These are phyloP conservation scores for Heptranchias perlo DNA, from an alignment of 2,113 vertebrate species.

Conservation along the genomic window DNA sequence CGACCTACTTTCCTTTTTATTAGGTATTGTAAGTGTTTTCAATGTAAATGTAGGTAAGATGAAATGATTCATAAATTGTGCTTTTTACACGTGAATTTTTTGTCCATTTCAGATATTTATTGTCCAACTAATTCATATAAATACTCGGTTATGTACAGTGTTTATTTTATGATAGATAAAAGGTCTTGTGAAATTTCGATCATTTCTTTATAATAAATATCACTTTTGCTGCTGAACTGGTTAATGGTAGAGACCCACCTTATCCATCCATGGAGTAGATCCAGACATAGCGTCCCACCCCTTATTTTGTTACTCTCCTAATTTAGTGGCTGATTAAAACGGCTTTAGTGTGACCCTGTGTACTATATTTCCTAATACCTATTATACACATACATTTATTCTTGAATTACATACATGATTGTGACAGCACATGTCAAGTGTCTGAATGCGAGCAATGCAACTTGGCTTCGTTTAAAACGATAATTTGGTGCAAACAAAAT, in stretches of 20 bases:
- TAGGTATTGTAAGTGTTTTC: slow-evolving; percentile 37
- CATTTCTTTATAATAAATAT: slow-evolving; percentile 38
- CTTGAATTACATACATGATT: slow-evolving; percentile 21
- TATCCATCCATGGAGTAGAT: not conserved
- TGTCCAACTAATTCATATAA: slow-evolving; percentile 38
- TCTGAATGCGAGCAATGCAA: not conserved
- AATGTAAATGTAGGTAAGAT: slow-evolving; percentile 33
- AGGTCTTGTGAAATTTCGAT: slow-evolving; percentile 38
- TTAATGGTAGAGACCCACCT: slow-evolving; percentile 19
- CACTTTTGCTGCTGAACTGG: slow-evolving; percentile 37
- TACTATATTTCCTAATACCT: not conserved
- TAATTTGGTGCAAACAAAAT: not conserved
- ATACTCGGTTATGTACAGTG: slow-evolving; percentile 37
- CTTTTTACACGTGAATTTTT: slow-evolving; percentile 37
- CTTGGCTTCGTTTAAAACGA: not conserved
- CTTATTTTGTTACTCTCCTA: not conserved
- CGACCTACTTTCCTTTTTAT: slow-evolving; percentile 31
- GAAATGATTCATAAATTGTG: slow-evolving; percentile 36
- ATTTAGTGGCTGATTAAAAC: slow-evolving; percentile 22
- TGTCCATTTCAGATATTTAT: slow-evolving; percentile 38
- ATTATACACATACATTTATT: not conserved
- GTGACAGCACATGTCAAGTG: slow-evolving; percentile 6
- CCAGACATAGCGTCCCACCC: not conserved
- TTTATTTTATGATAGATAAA: slow-evolving; percentile 38
- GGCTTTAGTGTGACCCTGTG: not conserved